These are phyloP conservation scores for Candidula unifasciata DNA, from an alignment of 2,888 invertebrate genomes.

Conservation along the genomic window DNA sequence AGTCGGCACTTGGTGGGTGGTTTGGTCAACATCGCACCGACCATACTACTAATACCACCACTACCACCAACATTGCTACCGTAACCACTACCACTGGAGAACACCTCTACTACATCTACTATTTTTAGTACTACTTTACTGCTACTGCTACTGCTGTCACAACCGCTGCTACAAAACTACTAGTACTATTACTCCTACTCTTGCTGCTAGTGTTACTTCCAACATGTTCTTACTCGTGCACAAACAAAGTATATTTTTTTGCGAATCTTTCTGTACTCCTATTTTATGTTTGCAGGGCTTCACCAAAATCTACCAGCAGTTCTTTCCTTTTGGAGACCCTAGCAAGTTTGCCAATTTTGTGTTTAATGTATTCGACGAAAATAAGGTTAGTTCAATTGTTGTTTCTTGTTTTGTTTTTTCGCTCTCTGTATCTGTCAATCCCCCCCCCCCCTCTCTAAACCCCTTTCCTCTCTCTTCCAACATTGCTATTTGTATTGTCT, in stretches of 20 bases:
- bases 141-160: not conserved
- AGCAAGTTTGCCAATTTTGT: constrained; percentile 98
- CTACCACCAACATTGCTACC: too few species aligned
- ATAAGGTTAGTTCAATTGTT: constrained; percentile 86
- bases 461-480: too few species aligned
- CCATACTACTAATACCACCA: too few species aligned
- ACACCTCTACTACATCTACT: too few species aligned
- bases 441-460: not conserved
- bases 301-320: constrained; percentile 99
- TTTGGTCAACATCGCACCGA: too few species aligned
- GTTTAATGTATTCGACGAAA: constrained; percentile 98
- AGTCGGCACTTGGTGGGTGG: too few species aligned
- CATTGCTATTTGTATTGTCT: too few species aligned
- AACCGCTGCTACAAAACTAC: not conserved
- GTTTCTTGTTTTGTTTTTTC: not conserved
- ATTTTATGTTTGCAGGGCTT: constrained; percentile 86
- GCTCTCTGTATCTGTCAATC: not conserved
- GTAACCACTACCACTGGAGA: too few species aligned
- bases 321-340: constrained; percentile 99
- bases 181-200: not conserved
- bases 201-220: not conserved
- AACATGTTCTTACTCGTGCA: too few species aligned
- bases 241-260: too few species aligned
- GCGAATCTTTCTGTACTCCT: not conserved
- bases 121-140: not conserved